Evolutionary conservation across 2,797 vertebrate species (phyloP).

Genomic region (Characodon lateralis): DNA sequence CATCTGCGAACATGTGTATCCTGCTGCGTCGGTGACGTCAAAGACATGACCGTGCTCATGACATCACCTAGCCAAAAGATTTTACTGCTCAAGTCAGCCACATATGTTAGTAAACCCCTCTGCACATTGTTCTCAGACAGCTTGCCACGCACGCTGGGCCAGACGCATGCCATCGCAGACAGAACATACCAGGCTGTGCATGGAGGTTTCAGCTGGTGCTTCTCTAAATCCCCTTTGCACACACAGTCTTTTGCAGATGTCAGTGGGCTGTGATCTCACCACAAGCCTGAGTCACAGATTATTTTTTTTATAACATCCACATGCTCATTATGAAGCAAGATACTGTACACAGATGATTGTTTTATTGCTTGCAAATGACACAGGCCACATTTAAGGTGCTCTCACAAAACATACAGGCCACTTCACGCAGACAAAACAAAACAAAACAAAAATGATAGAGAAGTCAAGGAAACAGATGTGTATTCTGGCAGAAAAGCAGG

Average conservation of each 20-base stretch:
- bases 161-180: conserved; percentile 77
- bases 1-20: conserved; percentile 56
- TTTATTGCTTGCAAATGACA: conserved; percentile 41
- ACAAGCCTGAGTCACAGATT: conserved; percentile 45
- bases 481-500: conserved; percentile 21
- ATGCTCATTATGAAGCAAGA: conserved; percentile 25
- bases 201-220: conserved; percentile 54
- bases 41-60: conserved; percentile 47
- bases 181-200: conserved; percentile 37
- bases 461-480: conserved; percentile 8
- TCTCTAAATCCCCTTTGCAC: conserved; percentile 47
- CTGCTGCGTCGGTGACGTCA: conserved; percentile 64
- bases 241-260: conserved; percentile 37
- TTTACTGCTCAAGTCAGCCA: conserved; percentile 26
- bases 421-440: conserved; percentile 9
- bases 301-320: conserved; percentile 35
- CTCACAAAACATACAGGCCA: conserved; percentile 13
- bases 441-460: conserved; percentile 2
- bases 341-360: conserved; percentile 41
- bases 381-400: conserved; percentile 27
- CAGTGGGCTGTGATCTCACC: conserved; percentile 56
- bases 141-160: conserved; percentile 57
- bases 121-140: conserved; percentile 67
- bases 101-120: conserved; percentile 49
- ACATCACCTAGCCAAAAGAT: conserved; percentile 52